A percentile compares a stretch with the other conserved stretches of the same genome.
Evolutionary conservation across 2,888 invertebrate species (phyloP).

Genomic region (Frankliniella intonsa): DNA sequence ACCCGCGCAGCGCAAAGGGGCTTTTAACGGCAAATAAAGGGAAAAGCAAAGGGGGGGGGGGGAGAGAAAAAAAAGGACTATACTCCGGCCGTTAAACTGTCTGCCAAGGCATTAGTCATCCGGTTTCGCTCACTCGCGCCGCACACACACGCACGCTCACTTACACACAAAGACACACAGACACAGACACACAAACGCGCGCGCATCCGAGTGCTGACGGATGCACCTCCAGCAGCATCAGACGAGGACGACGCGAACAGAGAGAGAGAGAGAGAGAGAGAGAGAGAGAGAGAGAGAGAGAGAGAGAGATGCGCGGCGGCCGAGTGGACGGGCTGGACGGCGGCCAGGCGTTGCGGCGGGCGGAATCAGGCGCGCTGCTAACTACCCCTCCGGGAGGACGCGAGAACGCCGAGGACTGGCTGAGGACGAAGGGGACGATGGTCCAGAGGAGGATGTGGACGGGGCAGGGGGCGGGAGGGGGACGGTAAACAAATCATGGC

Average conservation of each 20-base stretch:
- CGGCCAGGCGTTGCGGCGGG: too few relatives aligned
- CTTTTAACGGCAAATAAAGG: too few relatives aligned
- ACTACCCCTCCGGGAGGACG: too few relatives aligned
- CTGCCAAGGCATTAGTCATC: background rate
- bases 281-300: background rate
- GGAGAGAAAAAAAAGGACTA: background rate
- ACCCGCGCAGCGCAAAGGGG: too few relatives aligned
- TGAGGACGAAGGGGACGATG: too few relatives aligned
- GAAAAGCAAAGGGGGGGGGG: background rate
- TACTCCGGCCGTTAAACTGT: background rate
- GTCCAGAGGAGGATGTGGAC: background rate
- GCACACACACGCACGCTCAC: background rate
- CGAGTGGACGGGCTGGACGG: background rate
- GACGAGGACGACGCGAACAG: background rate
- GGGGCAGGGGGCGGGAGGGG: background rate
- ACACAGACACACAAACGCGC: background rate
- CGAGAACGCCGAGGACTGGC: too few relatives aligned
- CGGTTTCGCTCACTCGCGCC: background rate
- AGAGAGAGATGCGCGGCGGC: background rate
- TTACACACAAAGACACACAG: too few relatives aligned
- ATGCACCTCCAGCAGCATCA: background rate
- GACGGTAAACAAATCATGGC: background rate
- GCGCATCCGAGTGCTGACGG: background rate
- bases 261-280: slow-evolving; percentile 1
- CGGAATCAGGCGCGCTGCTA: too few relatives aligned